Evolutionary conservation across 2,888 invertebrate species (phyloP), one percentile per base, ranked within the genome.

Genomic region (Lamproptera curius): DNA sequence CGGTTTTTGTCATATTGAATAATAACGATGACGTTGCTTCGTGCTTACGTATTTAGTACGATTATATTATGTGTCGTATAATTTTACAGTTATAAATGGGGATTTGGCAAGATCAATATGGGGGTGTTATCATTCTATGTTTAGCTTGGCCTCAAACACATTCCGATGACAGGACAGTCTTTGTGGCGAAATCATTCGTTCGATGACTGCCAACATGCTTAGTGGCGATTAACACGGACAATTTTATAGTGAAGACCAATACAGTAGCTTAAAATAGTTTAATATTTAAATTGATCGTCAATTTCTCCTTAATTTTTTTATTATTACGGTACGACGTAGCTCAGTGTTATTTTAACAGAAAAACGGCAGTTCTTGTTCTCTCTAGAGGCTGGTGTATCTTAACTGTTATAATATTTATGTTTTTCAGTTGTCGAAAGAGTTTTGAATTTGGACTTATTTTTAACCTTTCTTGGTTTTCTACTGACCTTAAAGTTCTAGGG

Each of bases 111-210:
- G 14, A 17, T 23, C 5, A 8, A 8, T 42, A 33, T 42, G 17
- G 33, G 42, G 16, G 34, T 38, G 31, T 23, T 23, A 34, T 33
- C 17, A 17, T 47, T 37, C 37, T 42, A 48, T 38, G 13, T 42
- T 48, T 48, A 48, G 42, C 38, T 13, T 33, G 42, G 31, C 28
- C 46, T 31, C 14, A 47, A 42, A 35, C 16, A 23, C 42, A 38
- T 38, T 38, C 16, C 16, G 37, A 42, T 48, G 42, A 42, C 37
- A 42, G 20, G 34, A 26, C 15, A 33, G 38, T 38, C 42, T 23
- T 16, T 15, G 37, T 42, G 38, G 23, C 38, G 42, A 47, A 37
- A 42, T 33, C 42, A 38, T 41, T 48, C n/a, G 13, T 17, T 34
- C 16, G 15, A 38, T 38, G 42, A 34, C 28, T 48, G 42, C 38